phyloP scores from a whole-genome alignment of 2,888 invertebrate genomes.

The Tenthredo amoena region DNA sequence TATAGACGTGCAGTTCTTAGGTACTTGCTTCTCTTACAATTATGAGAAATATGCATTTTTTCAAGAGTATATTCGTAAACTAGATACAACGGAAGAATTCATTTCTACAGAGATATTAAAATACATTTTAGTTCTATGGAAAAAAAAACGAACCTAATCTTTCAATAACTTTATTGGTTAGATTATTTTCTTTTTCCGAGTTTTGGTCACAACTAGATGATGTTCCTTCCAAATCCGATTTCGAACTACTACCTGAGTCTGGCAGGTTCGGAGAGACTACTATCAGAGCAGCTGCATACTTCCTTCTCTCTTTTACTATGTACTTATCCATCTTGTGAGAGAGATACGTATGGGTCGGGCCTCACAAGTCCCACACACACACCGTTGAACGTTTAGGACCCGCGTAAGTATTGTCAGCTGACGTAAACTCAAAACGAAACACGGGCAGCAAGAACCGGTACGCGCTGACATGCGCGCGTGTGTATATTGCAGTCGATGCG shows the following conservation, averaged over 20 bases:
- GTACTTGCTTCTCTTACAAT: not conserved
- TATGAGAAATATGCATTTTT: conserved; percentile 11
- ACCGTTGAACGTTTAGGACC: conserved; percentile 16
- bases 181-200: conserved; percentile 28
- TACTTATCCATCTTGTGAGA: conserved; percentile 24
- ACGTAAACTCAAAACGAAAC: conserved; percentile 25
- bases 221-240: conserved; percentile 23
- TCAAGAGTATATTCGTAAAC: not conserved
- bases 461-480: not conserved
- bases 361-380: conserved; percentile 16
- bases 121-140: conserved; percentile 1
- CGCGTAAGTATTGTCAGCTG: conserved; percentile 7
- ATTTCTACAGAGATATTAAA: not conserved
- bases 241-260: conserved; percentile 19
- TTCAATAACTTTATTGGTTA: conserved; percentile 10
- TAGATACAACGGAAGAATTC: conserved; percentile 2
- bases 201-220: conserved; percentile 18
- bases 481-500: not conserved
- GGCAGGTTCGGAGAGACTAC: not conserved
- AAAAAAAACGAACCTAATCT: conserved; percentile 5
- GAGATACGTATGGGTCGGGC: conserved; percentile 8
- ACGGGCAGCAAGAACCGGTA: conserved; percentile 8
- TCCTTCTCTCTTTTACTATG: conserved; percentile 9
- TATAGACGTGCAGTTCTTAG: not conserved
- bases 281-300: conserved; percentile 7